Evolutionary conservation across 1,140 invertebrate species (phyloP).

Genomic region (Microvelia longipes): DNA sequence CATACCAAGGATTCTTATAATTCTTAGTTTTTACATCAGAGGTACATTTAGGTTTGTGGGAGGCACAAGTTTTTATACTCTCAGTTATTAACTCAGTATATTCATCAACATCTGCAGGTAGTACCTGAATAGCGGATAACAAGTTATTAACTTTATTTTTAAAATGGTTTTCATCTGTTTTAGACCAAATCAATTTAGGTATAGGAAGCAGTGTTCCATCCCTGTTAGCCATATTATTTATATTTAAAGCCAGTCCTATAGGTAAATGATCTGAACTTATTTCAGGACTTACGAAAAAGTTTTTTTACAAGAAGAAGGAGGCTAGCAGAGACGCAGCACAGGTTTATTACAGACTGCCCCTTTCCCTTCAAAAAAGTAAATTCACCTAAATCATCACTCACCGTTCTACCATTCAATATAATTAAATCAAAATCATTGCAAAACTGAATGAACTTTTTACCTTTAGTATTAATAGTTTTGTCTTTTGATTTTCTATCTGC

Average conservation of each 20-base stretch:
- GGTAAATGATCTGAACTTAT: neutral
- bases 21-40: neutral
- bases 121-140: neutral
- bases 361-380: neutral
- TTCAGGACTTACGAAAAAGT: neutral
- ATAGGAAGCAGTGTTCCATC: neutral
- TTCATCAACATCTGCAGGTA: neutral
- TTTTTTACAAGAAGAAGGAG: neutral
- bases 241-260: neutral
- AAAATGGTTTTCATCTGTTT: neutral
- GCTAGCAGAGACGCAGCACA: neutral
- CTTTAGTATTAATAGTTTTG: too few relatives aligned
- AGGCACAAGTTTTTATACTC: neutral
- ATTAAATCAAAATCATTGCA: neutral
- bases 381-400: neutral
- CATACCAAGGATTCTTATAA: neutral
- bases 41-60: neutral
- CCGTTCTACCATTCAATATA: neutral
- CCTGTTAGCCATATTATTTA: neutral
- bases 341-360: neutral
- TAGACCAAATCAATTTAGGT: neutral
- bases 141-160: neutral
- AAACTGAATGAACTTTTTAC: too few relatives aligned
- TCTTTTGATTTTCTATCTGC: too few relatives aligned
- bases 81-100: neutral